Base-by-base conservation (phyloP, 2,113 vertebrate species). In the Lepisosteus osseus region DNA sequence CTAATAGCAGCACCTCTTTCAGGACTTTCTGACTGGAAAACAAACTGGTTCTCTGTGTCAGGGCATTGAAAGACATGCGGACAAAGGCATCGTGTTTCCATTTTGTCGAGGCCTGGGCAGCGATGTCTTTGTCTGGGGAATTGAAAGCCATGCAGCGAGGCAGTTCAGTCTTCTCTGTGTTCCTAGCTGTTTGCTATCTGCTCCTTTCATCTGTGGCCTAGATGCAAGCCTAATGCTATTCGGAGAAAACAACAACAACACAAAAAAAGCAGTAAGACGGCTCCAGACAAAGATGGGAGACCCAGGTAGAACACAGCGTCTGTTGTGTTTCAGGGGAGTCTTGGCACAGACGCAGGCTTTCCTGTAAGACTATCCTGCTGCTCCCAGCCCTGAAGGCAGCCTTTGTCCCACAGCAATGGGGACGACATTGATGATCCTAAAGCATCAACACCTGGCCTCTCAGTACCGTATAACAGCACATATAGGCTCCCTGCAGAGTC, bases 281-380 rank as follows among this genome's bases (percentile, higher is more conserved):
- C 73, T 79, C 70, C 80, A 81, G 86, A 90, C 86, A 88, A 90
- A 90, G 85, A 82, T 85, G 84, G 84, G 86, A 87, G 85, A 80
- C 5, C 47, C 47, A 51, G 79, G 81, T 86, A 83, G 81, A 91
- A 90, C 90, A 92, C 90, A 89, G 90, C 83, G 79, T 87, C 86
- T 90, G 87, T 92, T 92, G 87, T 92, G 81, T 84, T 77, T 79
- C 83, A 82, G 84, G 84, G 86, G 79, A 84, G 82, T 82, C 84
- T 90, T 92, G 90, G 90, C 88, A 87, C 84, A 85, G 87, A 88
- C 85, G 81, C 79, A 75, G 73, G 85, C 79, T 78, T 72, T 79
- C 82, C 87, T 91, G 90, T 92, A 92, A 92, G 88, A 90, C 87
- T 90, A 92, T 90, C 86, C 88, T 85, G 82, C 83, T 83, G 75